Base-by-base conservation (phyloP, 2,888 invertebrate genomes). In the Thymelicus lineola region DNA sequence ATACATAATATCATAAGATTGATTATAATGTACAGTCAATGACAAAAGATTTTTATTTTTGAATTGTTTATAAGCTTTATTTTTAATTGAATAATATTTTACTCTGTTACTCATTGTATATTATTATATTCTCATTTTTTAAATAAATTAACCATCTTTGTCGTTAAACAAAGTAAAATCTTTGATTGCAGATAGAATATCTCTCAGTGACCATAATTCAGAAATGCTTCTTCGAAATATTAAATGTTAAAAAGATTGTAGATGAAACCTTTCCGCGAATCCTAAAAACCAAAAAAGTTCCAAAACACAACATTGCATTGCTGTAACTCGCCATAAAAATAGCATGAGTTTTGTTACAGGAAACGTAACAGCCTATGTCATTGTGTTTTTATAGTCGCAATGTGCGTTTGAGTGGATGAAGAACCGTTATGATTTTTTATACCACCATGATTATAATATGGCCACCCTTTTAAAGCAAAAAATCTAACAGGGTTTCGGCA, bases 371-470 rank as follows among this genome's bases (percentile, higher is more conserved):
- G 86, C 88, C 85, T 87, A 81, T 89, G 88, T 89, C 87, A 89
- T 88, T 90, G 87, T 89, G 86, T 90, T 83, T 89, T 88, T 87
- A 83, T 85, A 80, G 79, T 83, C 80, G 89, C 90, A 92, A 91
- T 90, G 90, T 91, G 92, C 88, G 85, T 87, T 86, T 85, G 88
- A 88, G 82, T 87, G 80, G 85, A 86, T 82, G 80, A 76, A 80
- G 86, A 80, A 88, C 93, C 93, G 93, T 93, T 92, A 90, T 66
- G 76, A 81, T 86, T 89, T 91, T 91, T 92, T 89, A 82, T 82
- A 80, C 77, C 73, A 73, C 80, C 79, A 82, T 59, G 58, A 64
- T 86, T 82, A 88, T 90, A 89, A 90, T 70, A 64, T 87, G 87
- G 89, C 82, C 83, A 90, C 90, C 93, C 91, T 90, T 91, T 90